Evolutionary conservation across 2,113 vertebrate species (phyloP).

Genomic region (Tychaedon coryphoeus): DNA sequence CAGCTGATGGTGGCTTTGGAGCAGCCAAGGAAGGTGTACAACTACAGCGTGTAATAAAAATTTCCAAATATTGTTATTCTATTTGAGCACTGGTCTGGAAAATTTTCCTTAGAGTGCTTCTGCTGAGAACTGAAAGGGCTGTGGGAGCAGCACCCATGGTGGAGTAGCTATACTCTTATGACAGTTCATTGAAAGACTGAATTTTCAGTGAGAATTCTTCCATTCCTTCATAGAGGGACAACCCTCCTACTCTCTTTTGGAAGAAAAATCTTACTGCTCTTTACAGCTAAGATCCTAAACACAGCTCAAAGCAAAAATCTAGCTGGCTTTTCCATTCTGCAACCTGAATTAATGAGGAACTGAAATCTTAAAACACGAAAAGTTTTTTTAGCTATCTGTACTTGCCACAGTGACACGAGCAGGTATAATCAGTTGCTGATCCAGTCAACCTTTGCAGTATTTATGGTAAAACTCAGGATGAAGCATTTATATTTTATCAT

Average conservation of each 20-base stretch:
- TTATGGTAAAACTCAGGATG: background rate
- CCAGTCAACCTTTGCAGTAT: background rate
- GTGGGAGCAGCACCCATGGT: background rate
- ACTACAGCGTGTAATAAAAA: accelerated
- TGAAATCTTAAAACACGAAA: background rate
- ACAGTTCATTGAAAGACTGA: background rate
- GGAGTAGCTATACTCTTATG: accelerated
- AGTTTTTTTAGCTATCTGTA: background rate
- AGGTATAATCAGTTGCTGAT: background rate
- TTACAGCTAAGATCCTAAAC: background rate
- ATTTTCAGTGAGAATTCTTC: background rate
- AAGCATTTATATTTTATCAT: background rate
- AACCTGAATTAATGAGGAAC: background rate
- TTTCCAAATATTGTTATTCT: background rate
- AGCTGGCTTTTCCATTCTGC: background rate
- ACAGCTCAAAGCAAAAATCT: background rate
- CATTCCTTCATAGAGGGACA: background rate
- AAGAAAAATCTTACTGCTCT: background rate
- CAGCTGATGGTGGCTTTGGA: background rate
- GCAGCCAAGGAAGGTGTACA: background rate
- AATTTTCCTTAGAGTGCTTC: background rate
- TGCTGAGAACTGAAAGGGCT: background rate
- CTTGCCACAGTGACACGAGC: background rate
- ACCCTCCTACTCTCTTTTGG: accelerated
- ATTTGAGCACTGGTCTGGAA: background rate